Evolutionary conservation across 2,113 vertebrate species (phyloP), one percentile per base, ranked within the genome.

Genomic region (Bos javanicus): DNA sequence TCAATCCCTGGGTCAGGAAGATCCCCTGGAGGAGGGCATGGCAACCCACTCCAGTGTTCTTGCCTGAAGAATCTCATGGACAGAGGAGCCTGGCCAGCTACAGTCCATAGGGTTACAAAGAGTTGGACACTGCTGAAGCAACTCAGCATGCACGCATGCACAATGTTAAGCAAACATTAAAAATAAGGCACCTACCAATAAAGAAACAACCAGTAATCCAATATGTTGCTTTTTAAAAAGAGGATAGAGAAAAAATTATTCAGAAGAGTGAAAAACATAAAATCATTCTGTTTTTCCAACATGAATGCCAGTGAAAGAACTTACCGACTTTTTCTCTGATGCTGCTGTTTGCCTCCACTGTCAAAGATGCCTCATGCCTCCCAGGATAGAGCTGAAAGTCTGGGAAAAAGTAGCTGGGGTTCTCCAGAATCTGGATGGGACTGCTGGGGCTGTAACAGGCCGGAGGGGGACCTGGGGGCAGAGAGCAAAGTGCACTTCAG

Each of bases 321-420:
- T 98, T 93, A 99, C 99, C 99, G 96, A 97, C 92, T 98, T 99
- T 98, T 80, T 99, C 99, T 98, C 98, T 98, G 80, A 97, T 80
- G 97, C 83, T 82, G 60, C 96, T 25, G 86, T 94, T 87, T 1
- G 93, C 96, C 91, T 99, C 99, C 83, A 94, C 95, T 0, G 98
- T 98, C 97, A 99, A 91, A 0, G 98, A 94, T 56, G 97, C 97
- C 39, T 99, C 99, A 98, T 98, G 98, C 94, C 98, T 98, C 87
- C 98, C 98, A 54, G 97, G 46, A 93, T 98, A 99, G 71, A 98
- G 97, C 54, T 98, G 98, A 56, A 98, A 98, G 95, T 99, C 99
- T 7, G 97, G 97, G 56, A 98, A 98, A 83, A 98, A 98, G 97
- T 98, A 99, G 94, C 48, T 94, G 62, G 97, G 16, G 14, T 99